These are phyloP conservation scores for Ianthella basta DNA, from an alignment of 37 sponge, comb jelly and placozoan genomes.

Conservation along the genomic window DNA sequence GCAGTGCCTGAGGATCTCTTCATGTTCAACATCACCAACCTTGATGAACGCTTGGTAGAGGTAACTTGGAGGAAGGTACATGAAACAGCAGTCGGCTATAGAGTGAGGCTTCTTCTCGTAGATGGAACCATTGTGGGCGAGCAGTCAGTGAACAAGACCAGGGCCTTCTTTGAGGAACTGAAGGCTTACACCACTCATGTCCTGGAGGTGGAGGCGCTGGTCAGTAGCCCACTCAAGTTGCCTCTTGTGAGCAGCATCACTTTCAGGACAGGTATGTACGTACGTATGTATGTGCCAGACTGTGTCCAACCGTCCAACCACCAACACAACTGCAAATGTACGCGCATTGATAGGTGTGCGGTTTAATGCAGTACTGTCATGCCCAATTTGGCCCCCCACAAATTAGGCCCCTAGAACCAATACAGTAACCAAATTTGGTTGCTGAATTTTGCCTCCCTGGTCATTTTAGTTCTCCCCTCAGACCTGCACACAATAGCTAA, in stretches of 20 bases:
- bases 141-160: neutral
- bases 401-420: too few relatives aligned
- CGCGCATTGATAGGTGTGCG: too few relatives aligned
- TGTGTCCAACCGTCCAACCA: neutral
- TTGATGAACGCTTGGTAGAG: neutral
- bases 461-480: too few relatives aligned
- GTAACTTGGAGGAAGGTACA: neutral
- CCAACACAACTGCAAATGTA: neutral
- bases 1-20: conserved; percentile 23
- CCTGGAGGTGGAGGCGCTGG: neutral
- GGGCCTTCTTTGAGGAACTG: neutral
- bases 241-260: conserved; percentile 3
- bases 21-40: conserved; percentile 1
- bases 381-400: too few relatives aligned
- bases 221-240: neutral
- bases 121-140: neutral
- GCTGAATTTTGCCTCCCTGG: too few relatives aligned
- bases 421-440: too few relatives aligned
- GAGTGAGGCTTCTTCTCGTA: neutral
- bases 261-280: conserved; percentile 28
- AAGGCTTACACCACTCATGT: neutral
- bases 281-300: neutral
- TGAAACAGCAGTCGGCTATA: neutral
- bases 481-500: too few relatives aligned
- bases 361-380: too few relatives aligned